phyloP scores from a whole-genome alignment of 2,797 vertebrate genomes.

The Trachops cirrhosus region DNA sequence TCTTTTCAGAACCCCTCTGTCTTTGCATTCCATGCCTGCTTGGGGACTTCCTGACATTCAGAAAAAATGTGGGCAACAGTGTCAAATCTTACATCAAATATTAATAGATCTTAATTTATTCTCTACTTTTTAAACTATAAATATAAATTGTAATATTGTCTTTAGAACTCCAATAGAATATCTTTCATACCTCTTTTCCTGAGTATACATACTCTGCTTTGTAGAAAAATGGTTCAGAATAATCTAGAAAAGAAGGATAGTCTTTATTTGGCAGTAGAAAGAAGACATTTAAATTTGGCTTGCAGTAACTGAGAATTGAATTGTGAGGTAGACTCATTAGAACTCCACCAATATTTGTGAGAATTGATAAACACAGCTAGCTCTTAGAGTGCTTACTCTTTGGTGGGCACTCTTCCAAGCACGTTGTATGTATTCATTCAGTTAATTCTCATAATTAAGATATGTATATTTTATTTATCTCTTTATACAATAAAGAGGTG shows the following conservation, averaged over 20 bases:
- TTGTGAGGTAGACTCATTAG: not conserved
- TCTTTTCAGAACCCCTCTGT: not conserved
- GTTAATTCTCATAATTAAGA: not conserved
- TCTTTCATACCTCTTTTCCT: not conserved
- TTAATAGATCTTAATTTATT: not conserved
- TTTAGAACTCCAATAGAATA: not conserved
- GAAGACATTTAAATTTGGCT: not conserved
- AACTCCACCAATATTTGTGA: not conserved
- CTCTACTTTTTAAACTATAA: not conserved
- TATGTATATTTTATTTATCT: not conserved
- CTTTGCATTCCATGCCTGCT: accelerated
- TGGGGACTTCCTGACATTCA: not conserved
- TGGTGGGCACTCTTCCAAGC: not conserved
- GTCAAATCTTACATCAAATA: not conserved
- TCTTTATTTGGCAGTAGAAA: not conserved
- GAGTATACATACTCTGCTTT: not conserved
- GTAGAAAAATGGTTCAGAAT: not conserved
- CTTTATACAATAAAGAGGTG: not conserved
- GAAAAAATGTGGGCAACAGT: not conserved
- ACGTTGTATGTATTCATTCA: not conserved
- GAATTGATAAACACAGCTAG: not conserved
- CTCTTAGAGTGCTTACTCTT: not conserved
- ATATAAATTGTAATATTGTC: not conserved
- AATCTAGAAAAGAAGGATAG: not conserved
- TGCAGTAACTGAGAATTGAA: not conserved